Evolutionary conservation across 2,888 invertebrate species (phyloP).

Genomic region (Myopa tessellatipennis): DNA sequence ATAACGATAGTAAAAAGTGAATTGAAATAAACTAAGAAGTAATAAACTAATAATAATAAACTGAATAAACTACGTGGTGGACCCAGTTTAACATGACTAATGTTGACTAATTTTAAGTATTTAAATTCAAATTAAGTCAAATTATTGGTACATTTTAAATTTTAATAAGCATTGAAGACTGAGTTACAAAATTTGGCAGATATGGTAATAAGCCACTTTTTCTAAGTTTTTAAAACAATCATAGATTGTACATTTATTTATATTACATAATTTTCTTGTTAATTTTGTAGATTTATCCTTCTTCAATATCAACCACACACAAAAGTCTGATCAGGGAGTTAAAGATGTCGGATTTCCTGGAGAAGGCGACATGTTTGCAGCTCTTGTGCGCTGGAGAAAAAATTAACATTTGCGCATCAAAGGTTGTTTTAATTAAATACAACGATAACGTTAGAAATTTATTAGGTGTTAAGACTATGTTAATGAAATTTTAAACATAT

Average conservation of each 20-base stretch:
- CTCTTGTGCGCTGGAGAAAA: slow-evolving; percentile 82
- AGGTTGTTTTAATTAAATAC: slow-evolving; percentile 84
- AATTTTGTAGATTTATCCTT: slow-evolving; percentile 63
- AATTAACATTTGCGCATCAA: slow-evolving; percentile 82
- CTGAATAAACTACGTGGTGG: too few species aligned
- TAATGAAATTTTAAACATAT: slow-evolving; percentile 73
- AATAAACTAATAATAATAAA: too few species aligned
- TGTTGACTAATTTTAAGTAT: too few species aligned
- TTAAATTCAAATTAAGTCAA: too few species aligned
- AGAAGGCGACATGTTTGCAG: slow-evolving; percentile 84
- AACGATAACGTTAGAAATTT: slow-evolving; percentile 85
- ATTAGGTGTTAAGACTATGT: slow-evolving; percentile 82
- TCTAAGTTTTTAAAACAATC: too few species aligned
- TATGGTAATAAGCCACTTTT: too few species aligned
- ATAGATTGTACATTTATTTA: neutral
- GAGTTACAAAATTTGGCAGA: too few species aligned
- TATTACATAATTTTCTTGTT: neutral
- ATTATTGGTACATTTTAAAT: too few species aligned
- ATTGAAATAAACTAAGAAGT: too few species aligned
- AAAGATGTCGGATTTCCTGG: slow-evolving; percentile 83
- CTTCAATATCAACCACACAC: slow-evolving; percentile 58
- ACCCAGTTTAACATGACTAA: too few species aligned
- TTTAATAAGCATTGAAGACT: too few species aligned
- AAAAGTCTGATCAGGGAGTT: slow-evolving; percentile 74
- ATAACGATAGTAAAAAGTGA: too few species aligned